Evolutionary conservation across 2,888 invertebrate genomes (phyloP).

Genomic region (Stenodema calcarata): DNA sequence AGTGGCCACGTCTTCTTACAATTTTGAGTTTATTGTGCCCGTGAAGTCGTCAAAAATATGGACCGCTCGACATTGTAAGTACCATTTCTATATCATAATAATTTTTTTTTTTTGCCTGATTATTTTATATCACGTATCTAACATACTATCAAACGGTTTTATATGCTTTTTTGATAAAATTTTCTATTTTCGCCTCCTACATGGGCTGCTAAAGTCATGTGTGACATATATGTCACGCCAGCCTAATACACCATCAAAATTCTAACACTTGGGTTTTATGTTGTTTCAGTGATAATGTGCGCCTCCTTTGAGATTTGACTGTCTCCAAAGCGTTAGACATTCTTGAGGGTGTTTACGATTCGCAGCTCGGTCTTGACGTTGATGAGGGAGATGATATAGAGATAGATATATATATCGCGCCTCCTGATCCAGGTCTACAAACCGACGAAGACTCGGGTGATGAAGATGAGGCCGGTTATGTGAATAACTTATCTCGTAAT

Average conservation of each 20-base stretch:
- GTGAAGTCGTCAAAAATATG: too few species aligned
- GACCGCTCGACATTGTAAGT: too few species aligned
- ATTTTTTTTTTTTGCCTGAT: too few species aligned
- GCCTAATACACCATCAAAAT: background rate
- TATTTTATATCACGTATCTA: background rate
- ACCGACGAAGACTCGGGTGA: background rate
- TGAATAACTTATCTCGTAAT: background rate
- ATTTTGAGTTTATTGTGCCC: too few species aligned
- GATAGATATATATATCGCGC: background rate
- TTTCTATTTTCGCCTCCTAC: background rate
- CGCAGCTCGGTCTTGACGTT: background rate
- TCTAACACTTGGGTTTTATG: background rate
- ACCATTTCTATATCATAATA: too few species aligned
- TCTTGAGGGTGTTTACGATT: background rate
- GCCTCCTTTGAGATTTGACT: background rate
- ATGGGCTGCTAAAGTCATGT: background rate
- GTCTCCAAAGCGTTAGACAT: background rate
- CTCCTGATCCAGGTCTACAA: background rate
- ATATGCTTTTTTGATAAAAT: background rate
- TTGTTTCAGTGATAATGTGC: background rate
- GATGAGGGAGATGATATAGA: background rate
- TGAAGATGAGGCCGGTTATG: background rate
- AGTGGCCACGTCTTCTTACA: too few species aligned
- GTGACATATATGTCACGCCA: too few species aligned
- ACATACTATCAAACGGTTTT: background rate